These are phyloP conservation scores for Chlorops oryzae DNA, from an alignment of 1,140 invertebrate genomes.

Conservation along the genomic window DNA sequence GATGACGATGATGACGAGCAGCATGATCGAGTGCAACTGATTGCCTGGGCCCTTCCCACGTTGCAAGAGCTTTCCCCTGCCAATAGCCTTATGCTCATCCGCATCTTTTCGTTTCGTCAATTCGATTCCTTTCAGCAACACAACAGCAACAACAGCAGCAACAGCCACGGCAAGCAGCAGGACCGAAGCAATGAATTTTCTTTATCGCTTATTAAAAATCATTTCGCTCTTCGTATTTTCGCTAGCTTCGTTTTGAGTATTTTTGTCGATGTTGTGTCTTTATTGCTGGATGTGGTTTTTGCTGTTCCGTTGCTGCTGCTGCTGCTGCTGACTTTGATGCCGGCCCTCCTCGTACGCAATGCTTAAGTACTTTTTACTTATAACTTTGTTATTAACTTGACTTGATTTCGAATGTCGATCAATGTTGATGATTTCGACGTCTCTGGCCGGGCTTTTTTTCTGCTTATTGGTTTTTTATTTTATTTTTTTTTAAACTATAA, in stretches of 20 bases:
- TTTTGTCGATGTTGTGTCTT: not conserved
- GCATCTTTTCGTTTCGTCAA: no score
- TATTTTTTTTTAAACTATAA: not conserved
- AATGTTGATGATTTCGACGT: conserved; percentile 43
- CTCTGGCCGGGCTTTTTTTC: conserved; percentile 3
- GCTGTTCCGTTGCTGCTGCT: conserved; percentile 5
- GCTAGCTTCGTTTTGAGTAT: conserved; percentile 15
- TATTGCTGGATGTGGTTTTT: not conserved
- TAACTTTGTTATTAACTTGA: conserved; percentile 42
- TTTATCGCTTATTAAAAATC: conserved; percentile 49
- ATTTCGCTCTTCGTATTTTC: conserved; percentile 47
- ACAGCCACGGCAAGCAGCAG: no score
- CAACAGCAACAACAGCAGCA: no score
- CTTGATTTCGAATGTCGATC: conserved; percentile 47
- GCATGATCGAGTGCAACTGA: conserved; percentile 45
- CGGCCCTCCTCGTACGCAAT: conserved; percentile 5
- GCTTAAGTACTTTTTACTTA: not conserved
- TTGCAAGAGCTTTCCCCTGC: no score
- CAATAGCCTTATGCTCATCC: no score
- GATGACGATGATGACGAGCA: no score
- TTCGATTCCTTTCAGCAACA: no score
- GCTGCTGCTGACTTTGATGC: not conserved
- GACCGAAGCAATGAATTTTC: conserved; percentile 46
- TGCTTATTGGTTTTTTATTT: not conserved
- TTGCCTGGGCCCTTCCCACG: no score